Conservation (phyloP, 2,113 vertebrate genomes). For the Nicator chloris region DNA sequence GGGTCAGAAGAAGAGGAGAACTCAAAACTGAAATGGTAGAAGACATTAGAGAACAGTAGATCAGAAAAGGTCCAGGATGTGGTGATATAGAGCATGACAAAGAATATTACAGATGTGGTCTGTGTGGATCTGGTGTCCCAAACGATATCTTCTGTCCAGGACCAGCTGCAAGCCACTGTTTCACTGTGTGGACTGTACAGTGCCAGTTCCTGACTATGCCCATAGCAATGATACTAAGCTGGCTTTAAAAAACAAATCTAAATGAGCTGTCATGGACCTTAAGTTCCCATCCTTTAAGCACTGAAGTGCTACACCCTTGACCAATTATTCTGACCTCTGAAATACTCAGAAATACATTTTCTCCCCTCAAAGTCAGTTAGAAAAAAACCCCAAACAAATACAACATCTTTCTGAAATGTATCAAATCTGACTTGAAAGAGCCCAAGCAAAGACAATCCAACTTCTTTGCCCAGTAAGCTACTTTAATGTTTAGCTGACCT, state of each 20-base stretch:
- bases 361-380: neutral
- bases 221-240: neutral
- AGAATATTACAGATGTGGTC: neutral
- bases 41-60: neutral
- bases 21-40: neutral
- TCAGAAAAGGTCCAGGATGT: neutral
- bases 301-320: neutral
- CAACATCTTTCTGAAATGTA: neutral
- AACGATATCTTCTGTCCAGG: neutral
- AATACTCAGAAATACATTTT: neutral
- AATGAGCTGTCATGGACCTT: neutral
- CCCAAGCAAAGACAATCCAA: neutral
- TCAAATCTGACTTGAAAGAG: neutral
- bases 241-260: neutral
- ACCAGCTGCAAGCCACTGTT: neutral
- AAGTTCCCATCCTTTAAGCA: neutral
- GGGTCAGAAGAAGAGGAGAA: neutral
- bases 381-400: neutral
- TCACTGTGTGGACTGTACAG: neutral
- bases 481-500: neutral
- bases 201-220: neutral
- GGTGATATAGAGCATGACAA: neutral
- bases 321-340: neutral
- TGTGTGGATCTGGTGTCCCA: neutral
- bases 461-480: neutral